Conservation (phyloP, 2,888 invertebrate genomes). For the Lepidonotus clava region DNA sequence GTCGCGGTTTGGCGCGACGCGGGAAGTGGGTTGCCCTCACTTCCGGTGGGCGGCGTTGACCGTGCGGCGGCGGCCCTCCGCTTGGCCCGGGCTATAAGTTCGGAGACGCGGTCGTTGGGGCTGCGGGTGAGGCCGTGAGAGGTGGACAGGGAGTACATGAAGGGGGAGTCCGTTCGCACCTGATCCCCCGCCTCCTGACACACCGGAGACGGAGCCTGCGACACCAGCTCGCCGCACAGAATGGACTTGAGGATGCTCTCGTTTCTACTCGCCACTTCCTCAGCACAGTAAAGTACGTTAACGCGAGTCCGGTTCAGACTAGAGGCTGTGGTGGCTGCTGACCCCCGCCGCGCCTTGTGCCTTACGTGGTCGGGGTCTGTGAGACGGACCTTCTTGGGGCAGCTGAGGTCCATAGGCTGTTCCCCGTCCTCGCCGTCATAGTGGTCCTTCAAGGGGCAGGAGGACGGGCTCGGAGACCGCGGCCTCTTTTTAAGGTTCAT, state of each 20-base stretch:
- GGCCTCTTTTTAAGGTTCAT: background rate
- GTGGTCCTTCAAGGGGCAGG: background rate
- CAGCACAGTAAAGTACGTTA: too few relatives aligned
- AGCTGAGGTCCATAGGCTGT: constrained; percentile 17
- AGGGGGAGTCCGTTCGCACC: background rate
- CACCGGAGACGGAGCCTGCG: background rate
- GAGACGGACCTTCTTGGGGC: constrained; percentile 35
- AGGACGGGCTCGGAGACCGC: background rate
- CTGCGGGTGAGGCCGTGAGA: background rate
- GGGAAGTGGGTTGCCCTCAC: background rate
- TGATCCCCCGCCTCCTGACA: background rate
- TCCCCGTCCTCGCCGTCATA: background rate
- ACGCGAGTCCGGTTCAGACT: too few relatives aligned
- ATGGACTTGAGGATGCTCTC: constrained; percentile 34
- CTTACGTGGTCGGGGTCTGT: too few relatives aligned
- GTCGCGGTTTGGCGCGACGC: background rate
- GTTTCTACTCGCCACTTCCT: too few relatives aligned
- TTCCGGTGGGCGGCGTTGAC: background rate
- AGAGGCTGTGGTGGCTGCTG: too few relatives aligned
- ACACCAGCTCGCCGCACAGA: background rate
- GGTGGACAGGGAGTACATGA: constrained; percentile 8
- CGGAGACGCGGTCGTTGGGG: background rate
- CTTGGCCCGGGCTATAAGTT: background rate
- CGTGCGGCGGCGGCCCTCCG: background rate
- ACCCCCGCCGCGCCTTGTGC: too few relatives aligned